phyloP scores from a whole-genome alignment of 1,140 invertebrate genomes.

The Dufourea novaeangliae region DNA sequence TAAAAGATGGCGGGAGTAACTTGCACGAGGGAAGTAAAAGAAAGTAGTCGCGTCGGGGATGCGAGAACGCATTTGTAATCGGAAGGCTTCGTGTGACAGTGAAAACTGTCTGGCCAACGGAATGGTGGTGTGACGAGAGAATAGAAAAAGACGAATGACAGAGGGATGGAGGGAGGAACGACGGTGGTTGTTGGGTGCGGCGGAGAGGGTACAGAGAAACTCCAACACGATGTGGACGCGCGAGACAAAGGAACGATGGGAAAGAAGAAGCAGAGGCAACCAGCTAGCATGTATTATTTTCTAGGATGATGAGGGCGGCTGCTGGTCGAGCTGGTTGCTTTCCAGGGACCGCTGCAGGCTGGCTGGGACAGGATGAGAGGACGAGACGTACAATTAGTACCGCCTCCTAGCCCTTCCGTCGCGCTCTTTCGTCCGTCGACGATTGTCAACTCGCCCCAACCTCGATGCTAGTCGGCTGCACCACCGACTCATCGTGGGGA shows the following conservation, averaged over 20 bases:
- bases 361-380: slow-evolving; percentile 52
- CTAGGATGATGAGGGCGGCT: slow-evolving; percentile 59
- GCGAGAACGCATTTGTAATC: slow-evolving; percentile 41
- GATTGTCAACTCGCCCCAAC: slow-evolving; percentile 64
- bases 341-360: slow-evolving; percentile 52
- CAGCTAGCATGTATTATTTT: slow-evolving; percentile 52
- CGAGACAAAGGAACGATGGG: slow-evolving; percentile 55
- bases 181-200: slow-evolving; percentile 4
- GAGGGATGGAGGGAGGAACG: too few species aligned
- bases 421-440: slow-evolving; percentile 27
- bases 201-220: slow-evolving; percentile 27
- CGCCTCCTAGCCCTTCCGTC: slow-evolving; percentile 15
- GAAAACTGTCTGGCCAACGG: slow-evolving; percentile 35
- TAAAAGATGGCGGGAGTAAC: too few species aligned
- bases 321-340: slow-evolving; percentile 50
- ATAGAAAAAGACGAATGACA: not conserved
- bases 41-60: not conserved
- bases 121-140: slow-evolving; percentile 23
- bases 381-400: slow-evolving; percentile 73
- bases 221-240: slow-evolving; percentile 57
- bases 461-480: slow-evolving; percentile 54
- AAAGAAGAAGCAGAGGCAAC: slow-evolving; percentile 52
- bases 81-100: slow-evolving; percentile 25
- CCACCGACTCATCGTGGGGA: slow-evolving; percentile 59
- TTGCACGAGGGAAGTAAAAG: too few species aligned